A percentile compares a stretch with the other conserved stretches of the same genome.
Conservation (phyloP, 2,113 vertebrate species). For the Cryptomyrus ogoouensis region DNA sequence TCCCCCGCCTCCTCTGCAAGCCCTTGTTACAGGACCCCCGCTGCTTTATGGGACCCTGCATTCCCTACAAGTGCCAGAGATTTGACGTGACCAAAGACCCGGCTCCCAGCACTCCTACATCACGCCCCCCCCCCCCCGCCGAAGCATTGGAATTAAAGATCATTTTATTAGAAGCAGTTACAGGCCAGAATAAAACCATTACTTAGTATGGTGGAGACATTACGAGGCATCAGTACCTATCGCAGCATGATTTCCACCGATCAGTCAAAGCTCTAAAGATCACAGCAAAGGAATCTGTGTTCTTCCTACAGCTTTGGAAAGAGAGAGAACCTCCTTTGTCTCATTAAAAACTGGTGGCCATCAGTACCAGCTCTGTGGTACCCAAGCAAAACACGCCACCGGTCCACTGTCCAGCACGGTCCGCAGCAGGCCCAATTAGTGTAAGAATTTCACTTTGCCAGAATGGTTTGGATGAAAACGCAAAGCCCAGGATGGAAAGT, state of each 20-base stretch:
- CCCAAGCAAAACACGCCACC: background rate
- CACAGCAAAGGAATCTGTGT: background rate
- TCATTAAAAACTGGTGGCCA: constrained; percentile 9
- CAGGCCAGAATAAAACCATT: constrained; percentile 16
- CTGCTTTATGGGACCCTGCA: background rate
- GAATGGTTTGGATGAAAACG: background rate
- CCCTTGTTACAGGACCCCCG: background rate
- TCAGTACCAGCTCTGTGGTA: background rate
- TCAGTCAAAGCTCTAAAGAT: background rate
- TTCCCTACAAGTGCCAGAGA: background rate
- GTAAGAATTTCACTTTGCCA: background rate
- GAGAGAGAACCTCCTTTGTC: background rate
- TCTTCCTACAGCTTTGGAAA: constrained; percentile 1
- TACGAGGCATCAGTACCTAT: background rate
- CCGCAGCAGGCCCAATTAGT: background rate
- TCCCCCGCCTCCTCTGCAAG: background rate
- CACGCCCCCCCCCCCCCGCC: background rate
- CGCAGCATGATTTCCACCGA: background rate
- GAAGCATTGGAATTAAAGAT: background rate
- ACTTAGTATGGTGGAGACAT: constrained; percentile 14
- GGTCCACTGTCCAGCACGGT: background rate
- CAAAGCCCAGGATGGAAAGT: background rate
- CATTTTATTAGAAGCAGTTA: constrained; percentile 19
- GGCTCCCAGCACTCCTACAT: background rate
- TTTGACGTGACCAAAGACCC: background rate